phyloP scores from a whole-genome alignment of 1,140 invertebrate species.

The Macrotrachela quadricornifera region DNA sequence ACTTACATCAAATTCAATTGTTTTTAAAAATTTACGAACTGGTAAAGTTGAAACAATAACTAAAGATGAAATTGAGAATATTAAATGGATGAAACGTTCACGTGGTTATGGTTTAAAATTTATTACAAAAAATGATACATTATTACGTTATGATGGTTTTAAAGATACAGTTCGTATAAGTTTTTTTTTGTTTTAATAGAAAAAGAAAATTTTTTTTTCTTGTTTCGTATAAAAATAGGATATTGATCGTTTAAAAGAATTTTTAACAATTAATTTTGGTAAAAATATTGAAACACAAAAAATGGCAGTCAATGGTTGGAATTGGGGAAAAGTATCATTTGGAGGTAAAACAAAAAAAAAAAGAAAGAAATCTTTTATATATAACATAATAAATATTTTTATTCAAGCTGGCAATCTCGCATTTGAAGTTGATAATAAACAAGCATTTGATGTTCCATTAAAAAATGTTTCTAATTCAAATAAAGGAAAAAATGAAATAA shows the following conservation, averaged over 20 bases:
- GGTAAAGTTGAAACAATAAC: neutral
- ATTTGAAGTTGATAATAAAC: conserved; percentile 65
- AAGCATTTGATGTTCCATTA: conserved; percentile 85
- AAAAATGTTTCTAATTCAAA: conserved; percentile 84
- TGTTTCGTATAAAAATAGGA: no score
- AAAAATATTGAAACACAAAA: conserved; percentile 44
- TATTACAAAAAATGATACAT: conserved; percentile 64
- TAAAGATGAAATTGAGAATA: conserved; percentile 3
- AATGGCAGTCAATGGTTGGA: conserved; percentile 86
- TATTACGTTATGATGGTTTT: conserved; percentile 79
- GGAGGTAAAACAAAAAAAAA: conserved; percentile 34
- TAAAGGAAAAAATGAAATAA: conserved; percentile 95
- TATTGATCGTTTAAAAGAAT: conserved; percentile 25
- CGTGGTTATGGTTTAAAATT: conserved; percentile 66
- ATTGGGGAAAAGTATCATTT: conserved; percentile 90
- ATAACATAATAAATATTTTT: neutral
- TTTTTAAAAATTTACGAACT: conserved; percentile 7
- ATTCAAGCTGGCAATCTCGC: neutral
- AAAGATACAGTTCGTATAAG: conserved; percentile 42
- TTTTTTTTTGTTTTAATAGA: conserved; percentile 29
- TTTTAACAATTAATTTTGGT: conserved; percentile 50
- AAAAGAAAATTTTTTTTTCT: conserved; percentile 29
- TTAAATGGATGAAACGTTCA: conserved; percentile 63
- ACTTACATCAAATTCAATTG: neutral
- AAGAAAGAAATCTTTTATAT: neutral